A percentile compares a stretch with the other conserved stretches of the same genome.
Evolutionary conservation across 1,140 invertebrate genomes (phyloP).

Genomic region (Heterodera carotae): DNA sequence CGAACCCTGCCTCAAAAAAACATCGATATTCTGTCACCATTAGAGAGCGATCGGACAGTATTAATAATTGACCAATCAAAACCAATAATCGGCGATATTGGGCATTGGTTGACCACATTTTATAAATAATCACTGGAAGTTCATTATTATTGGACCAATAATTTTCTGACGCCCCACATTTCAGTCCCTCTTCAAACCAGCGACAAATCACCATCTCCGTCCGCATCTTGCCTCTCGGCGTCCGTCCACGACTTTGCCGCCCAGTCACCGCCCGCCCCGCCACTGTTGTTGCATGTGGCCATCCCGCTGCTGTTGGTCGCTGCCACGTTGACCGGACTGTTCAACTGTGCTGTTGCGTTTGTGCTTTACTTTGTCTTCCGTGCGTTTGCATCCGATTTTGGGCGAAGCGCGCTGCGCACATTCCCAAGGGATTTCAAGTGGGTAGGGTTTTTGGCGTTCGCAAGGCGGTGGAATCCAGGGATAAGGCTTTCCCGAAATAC

Average conservation of each 20-base stretch:
- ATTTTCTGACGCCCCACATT: too few species aligned
- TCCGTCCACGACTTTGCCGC: background rate
- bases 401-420: conserved; percentile 21
- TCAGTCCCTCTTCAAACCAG: background rate
- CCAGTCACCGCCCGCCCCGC: background rate
- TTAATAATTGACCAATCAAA: too few species aligned
- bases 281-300: background rate
- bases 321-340: background rate
- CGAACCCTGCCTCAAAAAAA: too few species aligned
- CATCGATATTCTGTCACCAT: too few species aligned
- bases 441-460: conserved; percentile 7
- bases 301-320: background rate
- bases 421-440: conserved; percentile 37
- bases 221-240: too few species aligned
- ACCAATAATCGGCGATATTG: too few species aligned
- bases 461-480: too few species aligned
- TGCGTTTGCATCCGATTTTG: conserved; percentile 21
- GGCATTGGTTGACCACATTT: too few species aligned
- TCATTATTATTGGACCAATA: too few species aligned
- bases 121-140: too few species aligned
- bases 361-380: conserved; percentile 34
- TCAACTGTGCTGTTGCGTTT: conserved; percentile 6
- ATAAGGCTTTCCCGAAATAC: background rate
- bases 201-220: background rate
- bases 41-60: too few species aligned